These are phyloP conservation scores for Pithys albifrons DNA, from an alignment of 2,113 vertebrate species.

Conservation along the genomic window DNA sequence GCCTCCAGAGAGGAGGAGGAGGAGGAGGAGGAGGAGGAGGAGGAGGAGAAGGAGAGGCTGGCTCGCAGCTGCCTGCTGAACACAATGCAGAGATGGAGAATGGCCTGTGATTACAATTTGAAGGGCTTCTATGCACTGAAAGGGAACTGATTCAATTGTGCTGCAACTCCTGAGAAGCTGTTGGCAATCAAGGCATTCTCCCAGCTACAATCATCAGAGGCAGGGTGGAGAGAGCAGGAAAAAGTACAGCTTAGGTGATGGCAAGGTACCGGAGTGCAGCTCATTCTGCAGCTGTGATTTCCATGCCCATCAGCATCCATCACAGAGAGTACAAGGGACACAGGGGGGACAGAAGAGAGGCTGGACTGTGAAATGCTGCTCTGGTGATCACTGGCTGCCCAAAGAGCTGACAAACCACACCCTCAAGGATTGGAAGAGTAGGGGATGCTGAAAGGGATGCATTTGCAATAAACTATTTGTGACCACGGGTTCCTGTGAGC, in stretches of 20 bases:
- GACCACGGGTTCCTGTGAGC: neutral
- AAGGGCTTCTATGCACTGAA: conserved; percentile 72
- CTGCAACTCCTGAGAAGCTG: conserved; percentile 60
- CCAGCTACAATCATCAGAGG: conserved; percentile 4
- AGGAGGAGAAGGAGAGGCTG: neutral
- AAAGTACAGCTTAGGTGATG: neutral
- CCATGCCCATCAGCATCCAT: neutral
- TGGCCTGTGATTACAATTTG: conserved; percentile 69
- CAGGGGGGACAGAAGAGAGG: accelerated
- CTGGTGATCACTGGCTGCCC: neutral
- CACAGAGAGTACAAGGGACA: neutral
- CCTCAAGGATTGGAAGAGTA: accelerated
- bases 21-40: neutral
- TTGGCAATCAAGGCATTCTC: conserved; percentile 72
- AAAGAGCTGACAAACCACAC: accelerated
- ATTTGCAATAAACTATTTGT: neutral
- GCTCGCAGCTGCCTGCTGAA: conserved; percentile 35
- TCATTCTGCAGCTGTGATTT: neutral
- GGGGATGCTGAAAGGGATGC: neutral
- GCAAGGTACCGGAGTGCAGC: neutral
- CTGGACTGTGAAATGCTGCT: neutral
- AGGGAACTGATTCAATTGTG: conserved; percentile 74
- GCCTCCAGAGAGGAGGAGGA: neutral
- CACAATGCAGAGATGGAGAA: conserved; percentile 58
- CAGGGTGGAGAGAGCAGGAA: neutral